phyloP scores from a whole-genome alignment of 2,888 invertebrate species.

The Mycalesis mineus region DNA sequence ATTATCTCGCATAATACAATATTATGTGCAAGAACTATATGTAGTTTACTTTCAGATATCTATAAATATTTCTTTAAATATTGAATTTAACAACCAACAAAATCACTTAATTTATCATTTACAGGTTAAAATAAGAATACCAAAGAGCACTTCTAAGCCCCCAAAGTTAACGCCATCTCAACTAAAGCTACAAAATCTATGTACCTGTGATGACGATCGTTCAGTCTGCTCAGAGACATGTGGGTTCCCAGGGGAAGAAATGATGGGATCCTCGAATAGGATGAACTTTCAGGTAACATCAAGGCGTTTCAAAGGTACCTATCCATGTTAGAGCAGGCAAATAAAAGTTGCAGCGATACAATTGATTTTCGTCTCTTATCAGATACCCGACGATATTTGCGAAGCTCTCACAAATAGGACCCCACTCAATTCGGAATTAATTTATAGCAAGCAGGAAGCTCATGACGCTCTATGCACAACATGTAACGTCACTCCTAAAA shows the following conservation, averaged over 20 bases:
- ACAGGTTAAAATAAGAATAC: constrained; percentile 80
- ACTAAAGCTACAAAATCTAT: constrained; percentile 57
- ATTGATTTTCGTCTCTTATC: background rate
- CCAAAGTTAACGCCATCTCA: constrained; percentile 63
- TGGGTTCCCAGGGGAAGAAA: constrained; percentile 41
- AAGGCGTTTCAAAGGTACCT: too few species aligned
- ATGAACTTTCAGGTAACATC: constrained; percentile 59
- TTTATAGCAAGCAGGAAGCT: constrained; percentile 50
- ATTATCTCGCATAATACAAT: background rate
- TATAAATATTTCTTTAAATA: too few species aligned
- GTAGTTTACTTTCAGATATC: too few species aligned
- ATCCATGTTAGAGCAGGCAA: too few species aligned
- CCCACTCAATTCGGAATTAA: constrained; percentile 56
- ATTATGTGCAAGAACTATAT: too few species aligned
- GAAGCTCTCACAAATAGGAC: constrained; percentile 59
- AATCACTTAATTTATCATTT: too few species aligned
- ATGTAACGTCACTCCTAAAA: constrained; percentile 70
- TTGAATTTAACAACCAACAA: too few species aligned
- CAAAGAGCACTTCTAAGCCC: constrained; percentile 70
- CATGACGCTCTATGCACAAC: constrained; percentile 52
- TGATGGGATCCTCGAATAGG: constrained; percentile 40
- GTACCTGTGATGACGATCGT: constrained; percentile 64
- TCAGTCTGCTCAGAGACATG: constrained; percentile 62
- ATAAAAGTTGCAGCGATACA: too few species aligned
- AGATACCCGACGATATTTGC: constrained; percentile 70